Conservation (phyloP, 2,888 invertebrate species). For the Ptycholaimellus sp. region DNA sequence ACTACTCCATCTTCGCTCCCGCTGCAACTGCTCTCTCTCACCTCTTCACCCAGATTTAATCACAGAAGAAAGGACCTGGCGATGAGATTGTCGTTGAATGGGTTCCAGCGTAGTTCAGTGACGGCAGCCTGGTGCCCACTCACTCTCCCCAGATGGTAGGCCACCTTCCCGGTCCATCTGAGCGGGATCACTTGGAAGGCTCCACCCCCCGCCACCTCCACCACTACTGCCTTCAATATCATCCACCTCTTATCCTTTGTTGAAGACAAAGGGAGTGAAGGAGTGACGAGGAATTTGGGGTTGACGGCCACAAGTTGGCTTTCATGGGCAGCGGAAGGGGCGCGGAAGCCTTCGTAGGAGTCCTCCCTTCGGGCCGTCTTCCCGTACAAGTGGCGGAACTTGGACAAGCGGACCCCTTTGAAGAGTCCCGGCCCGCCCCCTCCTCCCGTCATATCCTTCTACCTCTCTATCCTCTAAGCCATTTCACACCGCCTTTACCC, state of each 20-base stretch:
- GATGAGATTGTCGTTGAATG: conserved; percentile 89
- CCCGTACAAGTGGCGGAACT: conserved; percentile 79
- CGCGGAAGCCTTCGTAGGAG: conserved; percentile 81
- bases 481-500: too few relatives aligned
- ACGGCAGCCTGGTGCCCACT: conserved; percentile 91
- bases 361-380: conserved; percentile 59
- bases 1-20: neutral
- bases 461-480: too few relatives aligned
- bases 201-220: conserved; percentile 77
- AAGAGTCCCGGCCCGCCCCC: too few relatives aligned
- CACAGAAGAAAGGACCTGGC: conserved; percentile 36
- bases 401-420: conserved; percentile 56
- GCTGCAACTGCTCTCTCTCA: conserved; percentile 25
- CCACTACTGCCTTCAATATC: conserved; percentile 91
- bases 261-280: too few relatives aligned
- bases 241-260: too few relatives aligned
- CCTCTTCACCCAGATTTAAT: conserved; percentile 42
- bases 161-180: conserved; percentile 52
- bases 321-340: conserved; percentile 83
- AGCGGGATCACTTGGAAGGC: conserved; percentile 52
- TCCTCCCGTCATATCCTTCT: too few relatives aligned
- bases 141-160: conserved; percentile 73
- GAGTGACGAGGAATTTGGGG: conserved; percentile 81
- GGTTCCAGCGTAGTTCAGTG: conserved; percentile 87
- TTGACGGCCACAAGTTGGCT: conserved; percentile 94